These are phyloP conservation scores for Smithornis capensis DNA, from an alignment of 2,113 vertebrate genomes.

Conservation along the genomic window DNA sequence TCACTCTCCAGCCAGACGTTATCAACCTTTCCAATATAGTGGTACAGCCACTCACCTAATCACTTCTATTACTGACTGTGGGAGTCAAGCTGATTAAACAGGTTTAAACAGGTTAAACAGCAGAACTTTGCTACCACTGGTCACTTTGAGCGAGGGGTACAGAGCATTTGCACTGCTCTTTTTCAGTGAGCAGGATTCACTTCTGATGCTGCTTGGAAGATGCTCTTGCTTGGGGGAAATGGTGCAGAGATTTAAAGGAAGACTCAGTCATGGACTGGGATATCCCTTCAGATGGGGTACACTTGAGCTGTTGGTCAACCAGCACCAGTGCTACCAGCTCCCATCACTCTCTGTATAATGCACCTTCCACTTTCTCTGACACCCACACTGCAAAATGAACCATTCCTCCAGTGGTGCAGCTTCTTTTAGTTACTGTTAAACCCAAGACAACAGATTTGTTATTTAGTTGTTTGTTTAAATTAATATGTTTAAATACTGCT, in stretches of 20 bases:
- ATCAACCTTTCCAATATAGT: accelerated
- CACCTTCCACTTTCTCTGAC: background rate
- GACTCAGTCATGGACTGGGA: background rate
- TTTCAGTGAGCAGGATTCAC: accelerated
- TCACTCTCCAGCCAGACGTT: background rate
- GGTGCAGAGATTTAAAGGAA: background rate
- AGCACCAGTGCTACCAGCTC: background rate
- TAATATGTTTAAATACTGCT: background rate
- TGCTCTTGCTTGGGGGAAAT: background rate
- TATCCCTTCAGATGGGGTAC: background rate
- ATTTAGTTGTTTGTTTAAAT: background rate
- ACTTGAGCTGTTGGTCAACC: background rate
- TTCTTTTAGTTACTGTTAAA: background rate
- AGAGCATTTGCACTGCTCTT: background rate
- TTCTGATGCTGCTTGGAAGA: background rate
- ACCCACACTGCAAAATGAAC: accelerated
- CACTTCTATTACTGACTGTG: accelerated
- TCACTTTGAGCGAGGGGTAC: accelerated
- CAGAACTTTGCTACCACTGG: background rate
- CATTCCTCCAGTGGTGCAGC: background rate
- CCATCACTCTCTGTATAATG: background rate
- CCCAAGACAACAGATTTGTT: background rate
- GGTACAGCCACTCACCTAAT: background rate
- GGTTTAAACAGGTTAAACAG: background rate
- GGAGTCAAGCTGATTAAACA: background rate